These are phyloP conservation scores for Agrochola circellaris DNA, from an alignment of 2,888 invertebrate species.

Conservation along the genomic window DNA sequence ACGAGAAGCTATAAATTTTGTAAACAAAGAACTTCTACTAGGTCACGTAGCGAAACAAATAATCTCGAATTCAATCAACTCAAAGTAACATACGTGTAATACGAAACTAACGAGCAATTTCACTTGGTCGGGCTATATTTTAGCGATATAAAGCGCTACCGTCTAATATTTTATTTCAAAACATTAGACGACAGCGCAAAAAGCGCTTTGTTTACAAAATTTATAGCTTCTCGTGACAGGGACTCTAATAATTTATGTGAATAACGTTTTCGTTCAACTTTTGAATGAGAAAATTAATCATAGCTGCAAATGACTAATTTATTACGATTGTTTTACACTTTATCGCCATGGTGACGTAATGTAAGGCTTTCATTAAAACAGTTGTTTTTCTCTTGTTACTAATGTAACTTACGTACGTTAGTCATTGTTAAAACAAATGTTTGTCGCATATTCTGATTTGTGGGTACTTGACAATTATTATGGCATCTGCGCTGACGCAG, in stretches of 20 bases:
- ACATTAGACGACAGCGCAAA: too few species aligned
- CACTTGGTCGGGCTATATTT: too few species aligned
- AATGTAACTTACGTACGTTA: background rate
- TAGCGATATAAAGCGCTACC: too few species aligned
- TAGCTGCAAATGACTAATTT: slow-evolving; percentile 5
- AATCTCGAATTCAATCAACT: too few species aligned
- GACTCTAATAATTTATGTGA: background rate
- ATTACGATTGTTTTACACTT: slow-evolving; percentile 8
- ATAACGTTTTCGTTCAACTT: slow-evolving; percentile 15
- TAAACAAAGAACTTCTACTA: too few species aligned
- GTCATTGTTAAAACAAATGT: slow-evolving; percentile 40
- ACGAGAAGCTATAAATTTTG: too few species aligned
- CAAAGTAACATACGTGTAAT: too few species aligned
- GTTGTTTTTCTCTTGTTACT: slow-evolving; percentile 13
- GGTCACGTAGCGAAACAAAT: too few species aligned
- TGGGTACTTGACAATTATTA: slow-evolving; percentile 23
- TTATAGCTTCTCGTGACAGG: too few species aligned
- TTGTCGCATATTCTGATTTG: slow-evolving; percentile 1
- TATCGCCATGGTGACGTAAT: slow-evolving; percentile 6
- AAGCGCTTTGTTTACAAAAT: too few species aligned
- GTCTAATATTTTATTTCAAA: too few species aligned
- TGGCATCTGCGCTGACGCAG: slow-evolving; percentile 21
- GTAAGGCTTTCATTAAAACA: slow-evolving; percentile 9
- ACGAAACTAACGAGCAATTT: too few species aligned
- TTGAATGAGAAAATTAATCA: slow-evolving; percentile 37